Evolutionary conservation across 2,113 vertebrate genomes (phyloP), one percentile per base, ranked within the genome.

Genomic region (Alaudala cheleensis): DNA sequence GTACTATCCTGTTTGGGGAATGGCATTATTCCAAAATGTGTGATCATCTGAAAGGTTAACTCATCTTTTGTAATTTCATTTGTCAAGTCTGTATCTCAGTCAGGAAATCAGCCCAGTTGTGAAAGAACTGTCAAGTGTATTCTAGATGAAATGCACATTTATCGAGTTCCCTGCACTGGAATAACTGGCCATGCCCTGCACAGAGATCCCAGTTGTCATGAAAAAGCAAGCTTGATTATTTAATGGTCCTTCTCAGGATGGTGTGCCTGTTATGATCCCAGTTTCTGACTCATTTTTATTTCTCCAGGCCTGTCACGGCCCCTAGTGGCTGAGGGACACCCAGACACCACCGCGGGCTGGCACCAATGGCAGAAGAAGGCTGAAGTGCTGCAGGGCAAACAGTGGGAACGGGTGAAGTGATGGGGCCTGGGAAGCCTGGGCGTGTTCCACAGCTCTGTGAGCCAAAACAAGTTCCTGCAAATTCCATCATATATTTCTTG

Each of bases 391-490:
- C 37, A 40, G 76, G 92, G 79, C 64, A 78, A 66, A 69, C 12
- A 4, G 84, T 28, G 28, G 45, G 60, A 56, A 78, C 70, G 34
- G 25, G 64, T 6, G 88, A 66, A 73, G 49, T 3, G 56, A 49
- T 2, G 13, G 60, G n/a, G 24, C 80, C 49, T 77, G 85, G 3
- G 24, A 58, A 88, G 34, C 34, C 33, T 37, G 80, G 70, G 67
- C 4, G 29, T 88, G 88, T 73, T 81, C 14, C 4, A 34, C 76
- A 47, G 25, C 39, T 73, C 80, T 50, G 24, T 14, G 72, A 56
- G n/a, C 8, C 44, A 90, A 88, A 92, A 81, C 94, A 70, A 78
- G 94, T 86, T 81, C 45, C 72, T 74, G 83, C 94, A 93, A 81
- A 70, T 18, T 25, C 17, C 11, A 2, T 44, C 64, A 31, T 18